Conservation (phyloP, 1,140 invertebrate species). For the Triops cancriformis region DNA sequence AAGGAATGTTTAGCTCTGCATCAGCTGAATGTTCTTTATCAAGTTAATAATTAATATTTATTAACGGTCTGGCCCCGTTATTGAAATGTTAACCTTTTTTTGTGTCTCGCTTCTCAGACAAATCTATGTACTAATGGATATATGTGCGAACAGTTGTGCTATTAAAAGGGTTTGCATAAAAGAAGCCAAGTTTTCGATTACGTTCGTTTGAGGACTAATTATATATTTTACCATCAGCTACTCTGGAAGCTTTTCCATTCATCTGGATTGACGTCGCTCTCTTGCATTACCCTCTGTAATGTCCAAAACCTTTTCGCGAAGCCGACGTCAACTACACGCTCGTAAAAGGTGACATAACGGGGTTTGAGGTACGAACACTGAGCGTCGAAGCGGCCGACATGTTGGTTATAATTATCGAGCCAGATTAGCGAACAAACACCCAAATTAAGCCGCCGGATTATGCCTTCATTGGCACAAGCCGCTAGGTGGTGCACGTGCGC, state of each 20-base stretch:
- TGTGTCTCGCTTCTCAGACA: neutral
- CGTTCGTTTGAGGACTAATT: slow-evolving; percentile 8
- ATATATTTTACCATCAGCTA: neutral
- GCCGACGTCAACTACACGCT: slow-evolving; percentile 41
- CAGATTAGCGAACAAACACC: slow-evolving; percentile 40
- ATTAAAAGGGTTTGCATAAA: neutral
- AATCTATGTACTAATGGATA: neutral
- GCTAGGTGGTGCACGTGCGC: slow-evolving; percentile 33
- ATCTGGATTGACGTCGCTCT: slow-evolving; percentile 43
- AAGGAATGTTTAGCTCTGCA: neutral
- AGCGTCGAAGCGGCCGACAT: slow-evolving; percentile 37
- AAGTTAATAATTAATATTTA: slow-evolving; percentile 12
- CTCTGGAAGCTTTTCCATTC: slow-evolving; percentile 36
- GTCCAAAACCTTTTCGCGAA: slow-evolving; percentile 37
- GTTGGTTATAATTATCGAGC: slow-evolving; percentile 34
- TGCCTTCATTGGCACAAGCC: slow-evolving; percentile 33
- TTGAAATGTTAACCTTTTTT: neutral
- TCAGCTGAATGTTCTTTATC: neutral
- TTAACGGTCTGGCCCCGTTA: neutral
- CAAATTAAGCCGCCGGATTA: slow-evolving; percentile 35
- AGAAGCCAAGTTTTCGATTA: neutral
- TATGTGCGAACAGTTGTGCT: neutral
- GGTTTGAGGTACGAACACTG: slow-evolving; percentile 39
- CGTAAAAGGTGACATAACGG: slow-evolving; percentile 29
- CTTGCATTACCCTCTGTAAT: slow-evolving; percentile 38